Base-by-base conservation (phyloP, 2,797 vertebrate species). In the Bradypodion pumilum region DNA sequence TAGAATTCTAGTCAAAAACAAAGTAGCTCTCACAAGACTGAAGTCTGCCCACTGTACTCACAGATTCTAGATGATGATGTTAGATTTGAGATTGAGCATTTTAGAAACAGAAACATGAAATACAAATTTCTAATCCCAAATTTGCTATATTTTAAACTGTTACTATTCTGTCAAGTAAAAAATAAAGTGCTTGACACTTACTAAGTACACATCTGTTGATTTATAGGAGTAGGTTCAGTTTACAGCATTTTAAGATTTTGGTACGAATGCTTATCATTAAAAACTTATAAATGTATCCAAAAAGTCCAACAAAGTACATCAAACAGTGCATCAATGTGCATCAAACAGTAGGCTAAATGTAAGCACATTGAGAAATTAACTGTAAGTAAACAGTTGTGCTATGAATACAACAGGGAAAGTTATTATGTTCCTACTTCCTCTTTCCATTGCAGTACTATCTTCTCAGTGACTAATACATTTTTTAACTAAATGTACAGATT, bases 41-140 rank as follows among this genome's bases (percentile, higher is more conserved):
- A 69, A 37, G 68, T 25, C 68, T 70, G 68, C n/a, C 63, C 12
- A 0, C 89, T 68, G 62, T 86, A 91, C 91, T 91, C 77, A 88
- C 86, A 76, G 76, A 83, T 83, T 86, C 86, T 75, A 87, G 62
- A 83, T 85, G 90, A 83, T 0, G 91, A 83, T 77, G 79, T 93
- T 75, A 81, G 35, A 78, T 81, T 89, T 93, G 94, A 87, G 49
- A 81, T 92, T 75, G 91, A 86, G 90, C 86, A 92, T 84, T 73
- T 91, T 79, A 89, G 84, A 91, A 87, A 44, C 25, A 63, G 87
- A 90, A 92, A 91, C 69, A 60, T 80, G 91, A 89, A 94, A 92
- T 77, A 93, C 81, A 76, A 85, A 91, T 87, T 74, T 89, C 77
- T 62, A 93, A 89, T 63, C 72, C 89, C 60, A 0, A 19, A 29